phyloP scores from a whole-genome alignment of 2,113 vertebrate genomes.

The Ailuropoda melanoleuca region DNA sequence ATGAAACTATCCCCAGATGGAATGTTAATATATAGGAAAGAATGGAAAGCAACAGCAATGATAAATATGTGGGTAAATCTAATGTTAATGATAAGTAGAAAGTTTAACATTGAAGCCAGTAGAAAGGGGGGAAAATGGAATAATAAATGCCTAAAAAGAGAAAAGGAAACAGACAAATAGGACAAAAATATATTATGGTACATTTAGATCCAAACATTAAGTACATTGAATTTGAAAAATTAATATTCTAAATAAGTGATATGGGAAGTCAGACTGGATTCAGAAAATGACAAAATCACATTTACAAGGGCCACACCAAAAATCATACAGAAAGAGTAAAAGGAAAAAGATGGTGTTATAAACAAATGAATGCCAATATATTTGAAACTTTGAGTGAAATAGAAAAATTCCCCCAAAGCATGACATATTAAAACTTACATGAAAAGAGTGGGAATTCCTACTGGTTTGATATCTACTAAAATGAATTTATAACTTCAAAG shows the following conservation, averaged over 20 bases:
- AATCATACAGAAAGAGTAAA: background rate
- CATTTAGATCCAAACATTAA: background rate
- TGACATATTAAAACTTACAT: background rate
- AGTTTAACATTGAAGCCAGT: background rate
- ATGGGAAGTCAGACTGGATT: background rate
- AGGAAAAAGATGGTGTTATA: background rate
- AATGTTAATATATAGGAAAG: background rate
- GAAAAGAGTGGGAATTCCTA: background rate
- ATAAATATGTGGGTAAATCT: background rate
- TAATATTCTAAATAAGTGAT: background rate
- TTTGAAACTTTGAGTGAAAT: background rate
- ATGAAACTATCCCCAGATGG: background rate
- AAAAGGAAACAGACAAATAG: background rate
- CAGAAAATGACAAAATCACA: background rate
- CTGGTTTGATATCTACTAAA: background rate
- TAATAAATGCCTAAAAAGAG: background rate
- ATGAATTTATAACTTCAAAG: slow-evolving; percentile 4
- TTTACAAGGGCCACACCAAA: background rate
- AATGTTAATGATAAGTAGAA: background rate
- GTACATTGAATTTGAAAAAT: background rate
- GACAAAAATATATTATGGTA: background rate
- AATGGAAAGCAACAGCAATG: background rate
- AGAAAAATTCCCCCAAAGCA: background rate
- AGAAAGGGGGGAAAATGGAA: background rate
- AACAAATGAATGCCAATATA: background rate